Base-by-base conservation (phyloP, 2,797 vertebrate genomes). In the Pyrocephalus nanus region DNA sequence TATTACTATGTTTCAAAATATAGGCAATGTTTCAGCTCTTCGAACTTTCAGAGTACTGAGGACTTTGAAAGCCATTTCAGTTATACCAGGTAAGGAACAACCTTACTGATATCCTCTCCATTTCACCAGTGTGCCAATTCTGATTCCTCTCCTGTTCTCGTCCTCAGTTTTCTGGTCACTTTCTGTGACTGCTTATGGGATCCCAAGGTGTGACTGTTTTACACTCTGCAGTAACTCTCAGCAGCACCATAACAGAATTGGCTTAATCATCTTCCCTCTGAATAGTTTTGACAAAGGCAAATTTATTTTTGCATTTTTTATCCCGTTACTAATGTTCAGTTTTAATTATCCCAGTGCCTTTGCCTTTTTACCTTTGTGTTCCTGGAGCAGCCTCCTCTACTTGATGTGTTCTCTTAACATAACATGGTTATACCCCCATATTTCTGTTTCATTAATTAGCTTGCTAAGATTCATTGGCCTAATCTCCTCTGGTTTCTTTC, bases 1-100 rank as follows among this genome's bases (percentile, higher is more conserved):
- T 25, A 3, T 84, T 34, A 72, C 61, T 71, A 5, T 11, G 13
- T 58, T 9, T 34, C 14, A 15, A 1, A 8, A 3, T 7, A 0
- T 9, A 9, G 38, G 81, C 42, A 94, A 91, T 2, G 13, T 97
- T 78, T 96, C 96, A 20, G 40, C 96, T 73, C 94, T 98, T 67
- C 97, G 97, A 42, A 97, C 96, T 81, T 98, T 98, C 78, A 93
- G 97, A 66, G 97, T 98, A 15, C 85, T 98, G 74, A 97, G 98
- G 95, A 97, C 97, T 81, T 95, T 98, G 82, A 98, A 98, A 92
- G 98, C 97, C 8, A 97, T 98, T 95, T 98, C 98, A 47, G 97
- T 98, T n/a, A 91, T 98, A 91, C 97, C 98, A 88, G 97, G 98
- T 98, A 80, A 97, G 96, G 55, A 91, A 9, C 12, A 58, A 12